Base-by-base conservation (phyloP, 2,113 vertebrate genomes). In the Clarias macrocephalus region DNA sequence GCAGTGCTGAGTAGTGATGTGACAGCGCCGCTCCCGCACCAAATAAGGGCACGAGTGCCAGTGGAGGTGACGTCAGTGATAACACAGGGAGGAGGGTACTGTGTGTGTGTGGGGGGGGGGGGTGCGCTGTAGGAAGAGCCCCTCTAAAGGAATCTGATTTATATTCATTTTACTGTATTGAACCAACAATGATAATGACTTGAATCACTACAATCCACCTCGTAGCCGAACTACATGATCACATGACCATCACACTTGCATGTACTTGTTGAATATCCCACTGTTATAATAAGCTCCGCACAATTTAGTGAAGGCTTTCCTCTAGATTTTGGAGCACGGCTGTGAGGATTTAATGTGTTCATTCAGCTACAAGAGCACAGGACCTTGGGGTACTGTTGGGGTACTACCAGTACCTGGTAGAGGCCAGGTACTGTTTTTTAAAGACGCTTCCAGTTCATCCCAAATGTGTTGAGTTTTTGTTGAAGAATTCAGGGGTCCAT, bases 1-100 rank as follows among this genome's bases (percentile, higher is more conserved):
- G 73, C 42, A 18, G 75, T 79, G n/a, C 73, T 76, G 42, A 48
- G 73, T 52, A 15, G 52, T 79, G 52, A 79, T 56, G 75, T 79
- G 52, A 2, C 3, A 25, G 21, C 11, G 6, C n/a, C 25, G 65
- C 65, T 87, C 70, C 62, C 62, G 72, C 72, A 88, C 89, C 89
- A 88, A 87, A 90, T 88, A 90, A 85, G 89, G 89, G 75, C 87
- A 90, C 80, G 66, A 88, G 89, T 28, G 12, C 60, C 56, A 88
- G 79, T 85, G 65, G 57, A 60, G 57, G 18, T 88, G 87, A 88
- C 87, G 83, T 90, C 89, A 88, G 28, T 23, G 25, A 37, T 70
- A 85, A 70, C 21, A 25, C 65, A 82, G 56, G 63, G 72, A 81
- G 66, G 83, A 33, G 75, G 18, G 30, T 65, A 65, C 52, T 42